Percentiles rank a stretch among this genome's conserved stretches.
Conservation (phyloP, 2,888 invertebrate genomes). For the Tipula vernalis region DNA sequence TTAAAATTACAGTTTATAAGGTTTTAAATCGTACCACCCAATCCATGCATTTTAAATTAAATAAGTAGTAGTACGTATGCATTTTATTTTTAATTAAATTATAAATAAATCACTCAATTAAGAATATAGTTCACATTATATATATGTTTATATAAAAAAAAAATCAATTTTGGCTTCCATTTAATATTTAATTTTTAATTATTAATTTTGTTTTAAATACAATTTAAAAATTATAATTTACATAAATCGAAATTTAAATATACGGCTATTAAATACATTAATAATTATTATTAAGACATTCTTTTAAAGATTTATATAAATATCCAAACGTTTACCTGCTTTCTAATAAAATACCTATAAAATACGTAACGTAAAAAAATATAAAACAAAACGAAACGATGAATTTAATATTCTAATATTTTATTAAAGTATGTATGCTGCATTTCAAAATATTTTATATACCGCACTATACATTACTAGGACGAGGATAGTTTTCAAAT, state of each 20-base stretch:
- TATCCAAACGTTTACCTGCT: neutral
- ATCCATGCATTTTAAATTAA: neutral
- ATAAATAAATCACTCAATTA: neutral
- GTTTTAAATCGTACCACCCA: neutral
- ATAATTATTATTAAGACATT: conserved; percentile 4
- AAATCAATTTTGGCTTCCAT: neutral
- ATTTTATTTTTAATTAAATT: neutral
- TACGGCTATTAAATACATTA: neutral
- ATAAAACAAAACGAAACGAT: neutral
- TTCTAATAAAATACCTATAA: neutral
- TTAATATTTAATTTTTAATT: neutral
- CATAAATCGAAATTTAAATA: neutral
- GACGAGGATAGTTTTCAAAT: neutral
- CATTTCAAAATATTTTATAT: neutral
- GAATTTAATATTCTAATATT: neutral
- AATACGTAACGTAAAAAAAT: neutral
- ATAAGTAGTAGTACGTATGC: neutral
- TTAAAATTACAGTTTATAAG: neutral
- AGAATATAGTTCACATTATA: neutral
- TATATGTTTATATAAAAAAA: neutral
- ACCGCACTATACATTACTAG: neutral
- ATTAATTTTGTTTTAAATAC: neutral
- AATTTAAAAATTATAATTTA: neutral
- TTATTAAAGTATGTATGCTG: neutral
- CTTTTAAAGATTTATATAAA: neutral